Evolutionary conservation across 2,888 invertebrate species (phyloP), one percentile per base, ranked within the genome.

Genomic region (Ichneumoninae sp.): DNA sequence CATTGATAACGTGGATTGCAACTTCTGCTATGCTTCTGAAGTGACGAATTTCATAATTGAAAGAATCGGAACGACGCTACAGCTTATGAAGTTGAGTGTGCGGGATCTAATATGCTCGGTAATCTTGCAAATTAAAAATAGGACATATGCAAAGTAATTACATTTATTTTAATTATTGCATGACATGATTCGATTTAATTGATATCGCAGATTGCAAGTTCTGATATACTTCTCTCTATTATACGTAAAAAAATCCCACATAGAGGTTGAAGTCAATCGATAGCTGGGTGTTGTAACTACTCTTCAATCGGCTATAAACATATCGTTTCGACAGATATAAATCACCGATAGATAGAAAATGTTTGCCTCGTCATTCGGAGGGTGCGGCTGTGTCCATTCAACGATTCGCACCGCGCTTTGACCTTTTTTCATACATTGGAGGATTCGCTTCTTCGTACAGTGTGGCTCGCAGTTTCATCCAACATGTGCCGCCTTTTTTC

Each of bases 311-410:
- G 36, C 26, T 76, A n/a, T 22, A 30, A 40, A 6, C 26, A 40
- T 16, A 68, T 26, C 40, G 40, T 26, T 68, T 68, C 40, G n/a
- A 44, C 40, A 50, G 50, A 72, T 54, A 79, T 65, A 72, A 72
- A 79, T 79, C 71, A 71, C 26, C 44, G 66, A 30, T 66, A 33
- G 66, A 60, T 30, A 13, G 26, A 60, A 6, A 71, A 40, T 66
- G 71, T 26, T 79, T 36, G 69, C 47, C 33, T 60, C 60, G 60
- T 69, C 69, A 69, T 78, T 60, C 65, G 19, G 26, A n/a, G 57
- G 60, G 47, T 69, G 16, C 60, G 47, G 19, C 57, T 52, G 33
- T 30, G 70, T 60, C 70, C 19, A 50, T 88, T 90, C 88, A 88
- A 86, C 66, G 36, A 52, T 70, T 68, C 52, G 62, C 22, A 19